A percentile compares a stretch with the other conserved stretches of the same genome.
Conservation (phyloP, 2,797 vertebrate species). For the Anabacerthia variegaticeps region DNA sequence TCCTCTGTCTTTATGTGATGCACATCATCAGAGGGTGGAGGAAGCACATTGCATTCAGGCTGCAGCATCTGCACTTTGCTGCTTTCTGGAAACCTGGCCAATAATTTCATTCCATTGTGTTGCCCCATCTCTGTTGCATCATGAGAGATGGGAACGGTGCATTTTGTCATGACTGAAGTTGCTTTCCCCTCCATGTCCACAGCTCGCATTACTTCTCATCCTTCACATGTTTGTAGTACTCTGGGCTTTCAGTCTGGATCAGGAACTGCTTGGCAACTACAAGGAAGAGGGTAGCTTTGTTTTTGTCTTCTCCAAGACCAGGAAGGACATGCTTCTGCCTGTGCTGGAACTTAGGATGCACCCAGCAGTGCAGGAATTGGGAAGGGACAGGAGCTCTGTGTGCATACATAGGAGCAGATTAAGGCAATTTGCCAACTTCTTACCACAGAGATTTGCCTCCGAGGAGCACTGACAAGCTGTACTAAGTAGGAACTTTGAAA, state of each 20-base stretch:
- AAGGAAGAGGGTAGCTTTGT: not conserved
- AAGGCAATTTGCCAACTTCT: not conserved
- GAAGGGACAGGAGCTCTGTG: not conserved
- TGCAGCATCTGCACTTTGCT: not conserved
- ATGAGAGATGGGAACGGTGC: not conserved
- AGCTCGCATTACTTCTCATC: fast-evolving
- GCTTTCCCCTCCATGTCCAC: not conserved
- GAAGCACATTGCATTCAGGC: not conserved
- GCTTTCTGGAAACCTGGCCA: not conserved
- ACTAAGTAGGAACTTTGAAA: not conserved
- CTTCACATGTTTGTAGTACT: not conserved
- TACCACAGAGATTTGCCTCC: not conserved
- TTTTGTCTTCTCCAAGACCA: not conserved
- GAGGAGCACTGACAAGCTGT: not conserved
- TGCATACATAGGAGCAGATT: not conserved
- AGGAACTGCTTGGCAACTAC: not conserved
- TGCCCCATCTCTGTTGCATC: not conserved
- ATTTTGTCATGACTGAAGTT: not conserved
- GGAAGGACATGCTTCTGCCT: not conserved
- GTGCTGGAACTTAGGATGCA: not conserved
- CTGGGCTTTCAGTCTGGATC: not conserved
- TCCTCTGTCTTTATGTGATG: not conserved
- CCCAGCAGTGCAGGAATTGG: not conserved
- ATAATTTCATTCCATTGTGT: not conserved
- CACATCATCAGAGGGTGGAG: not conserved